Evolutionary conservation across 2,113 vertebrate species (phyloP), one percentile per base, ranked within the genome.

Genomic region (Lathamus discolor): DNA sequence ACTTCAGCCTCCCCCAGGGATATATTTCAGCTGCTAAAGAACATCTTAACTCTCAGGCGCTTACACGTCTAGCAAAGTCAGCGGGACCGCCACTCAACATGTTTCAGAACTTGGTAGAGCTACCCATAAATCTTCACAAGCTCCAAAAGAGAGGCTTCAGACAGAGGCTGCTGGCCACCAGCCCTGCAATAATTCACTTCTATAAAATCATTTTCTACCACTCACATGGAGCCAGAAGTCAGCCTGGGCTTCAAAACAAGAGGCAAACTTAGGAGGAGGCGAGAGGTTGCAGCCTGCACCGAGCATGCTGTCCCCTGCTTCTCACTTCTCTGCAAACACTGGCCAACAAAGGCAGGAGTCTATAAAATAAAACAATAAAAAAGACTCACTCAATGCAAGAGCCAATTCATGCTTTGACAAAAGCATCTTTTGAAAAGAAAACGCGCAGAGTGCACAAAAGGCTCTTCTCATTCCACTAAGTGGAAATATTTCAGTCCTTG

Each of bases 51-150:
- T 55, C 39, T n/a, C 43, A 37, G 83, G 31, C 1, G 41, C 5
- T 25, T 29, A 29, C 55, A 24, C 0, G 6, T 29, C 77, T 76
- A 29, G 75, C 1, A 2, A 74, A 88, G 64, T 25, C 85, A 88
- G 80, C 70, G 68, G 72, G 57, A 63, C 69, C 8, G 6, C 20
- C 62, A 52, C 66, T 61, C 69, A 81, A 35, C 5, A 0, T 9
- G 69, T 51, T 74, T 84, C 86, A 92, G 76, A 88, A 68, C 62
- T 78, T 61, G 35, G 62, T 49, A 76, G 66, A 81, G 77, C 72
- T 39, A 69, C 20, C 92, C 86, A 78, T 92, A 93, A 95, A 96
- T 92, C 95, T 94, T 93, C 69, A 81, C 93, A 37, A 17, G 92
- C 80, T 96, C 90, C 86, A 72, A 33, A 63, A 59, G 64, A 90